phyloP scores from a whole-genome alignment of 2,888 invertebrate genomes.

The Habroteleia sp. region DNA sequence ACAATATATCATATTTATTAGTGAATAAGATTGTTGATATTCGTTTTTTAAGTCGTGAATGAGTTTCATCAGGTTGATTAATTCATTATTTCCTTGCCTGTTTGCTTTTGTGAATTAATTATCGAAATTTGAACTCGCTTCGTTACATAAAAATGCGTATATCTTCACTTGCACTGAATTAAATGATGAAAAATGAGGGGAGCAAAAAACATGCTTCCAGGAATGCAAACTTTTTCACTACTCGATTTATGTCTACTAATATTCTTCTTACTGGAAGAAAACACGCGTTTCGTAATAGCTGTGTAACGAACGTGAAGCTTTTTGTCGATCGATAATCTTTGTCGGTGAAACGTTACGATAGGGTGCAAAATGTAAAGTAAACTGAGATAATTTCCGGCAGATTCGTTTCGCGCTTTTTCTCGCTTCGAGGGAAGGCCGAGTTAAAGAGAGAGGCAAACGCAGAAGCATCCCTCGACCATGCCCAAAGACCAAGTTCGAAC shows the following conservation, averaged over 20 bases:
- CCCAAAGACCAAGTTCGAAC: constrained; percentile 9
- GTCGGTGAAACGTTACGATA: constrained; percentile 46
- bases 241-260: constrained; percentile 32
- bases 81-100: too few species aligned
- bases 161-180: too few species aligned
- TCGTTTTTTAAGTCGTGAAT: too few species aligned
- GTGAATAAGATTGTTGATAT: too few species aligned
- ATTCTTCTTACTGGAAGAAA: constrained; percentile 40
- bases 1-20: too few species aligned
- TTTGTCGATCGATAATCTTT: constrained; percentile 49
- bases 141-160: too few species aligned
- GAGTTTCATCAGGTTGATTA: too few species aligned
- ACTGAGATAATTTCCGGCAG: constrained; percentile 78
- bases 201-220: constrained; percentile 12
- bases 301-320: constrained; percentile 47
- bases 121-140: too few species aligned
- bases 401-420: constrained; percentile 77
- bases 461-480: constrained; percentile 14
- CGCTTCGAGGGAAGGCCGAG: constrained; percentile 35
- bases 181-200: constrained; percentile 12
- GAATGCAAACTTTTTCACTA: constrained; percentile 13
- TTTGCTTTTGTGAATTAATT: too few species aligned
- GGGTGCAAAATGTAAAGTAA: constrained; percentile 62
- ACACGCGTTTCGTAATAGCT: constrained; percentile 35
- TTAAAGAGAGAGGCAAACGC: too few species aligned